phyloP scores from a whole-genome alignment of 2,888 invertebrate species.

The Cheilosia pagana region DNA sequence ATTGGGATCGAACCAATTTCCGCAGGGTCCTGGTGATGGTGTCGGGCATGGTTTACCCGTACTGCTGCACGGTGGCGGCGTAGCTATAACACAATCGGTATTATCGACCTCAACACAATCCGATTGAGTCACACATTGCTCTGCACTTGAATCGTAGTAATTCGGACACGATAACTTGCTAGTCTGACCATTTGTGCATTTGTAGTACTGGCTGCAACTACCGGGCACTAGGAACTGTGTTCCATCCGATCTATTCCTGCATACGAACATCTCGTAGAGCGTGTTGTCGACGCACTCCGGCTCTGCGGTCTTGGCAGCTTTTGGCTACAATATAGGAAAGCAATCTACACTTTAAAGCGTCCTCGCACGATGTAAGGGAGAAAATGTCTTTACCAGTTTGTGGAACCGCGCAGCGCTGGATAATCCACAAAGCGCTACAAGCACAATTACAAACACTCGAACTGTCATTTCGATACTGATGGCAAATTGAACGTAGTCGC shows the following conservation, averaged over 20 bases:
- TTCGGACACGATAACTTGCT: slow-evolving; percentile 75
- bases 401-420: background rate
- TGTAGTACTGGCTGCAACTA: slow-evolving; percentile 80
- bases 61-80: slow-evolving; percentile 35
- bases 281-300: slow-evolving; percentile 76
- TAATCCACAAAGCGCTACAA: slow-evolving; percentile 35
- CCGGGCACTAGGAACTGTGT: slow-evolving; percentile 80
- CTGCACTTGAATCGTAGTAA: slow-evolving; percentile 77
- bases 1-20: slow-evolving; percentile 69
- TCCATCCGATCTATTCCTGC: slow-evolving; percentile 77
- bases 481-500: background rate
- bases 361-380: background rate
- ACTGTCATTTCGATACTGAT: slow-evolving; percentile 40
- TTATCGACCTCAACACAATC: slow-evolving; percentile 77
- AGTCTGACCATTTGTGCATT: slow-evolving; percentile 77
- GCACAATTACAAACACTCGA: slow-evolving; percentile 9
- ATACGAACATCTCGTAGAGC: slow-evolving; percentile 78
- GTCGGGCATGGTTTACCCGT: slow-evolving; percentile 12
- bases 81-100: slow-evolving; percentile 50
- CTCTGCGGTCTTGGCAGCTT: background rate
- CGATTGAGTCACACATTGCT: slow-evolving; percentile 78
- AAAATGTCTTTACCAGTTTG: slow-evolving; percentile 1
- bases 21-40: slow-evolving; percentile 47
- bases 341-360: background rate
- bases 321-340: background rate